phyloP scores from a whole-genome alignment of 2,797 vertebrate genomes.

The Moxostoma hubbsi region DNA sequence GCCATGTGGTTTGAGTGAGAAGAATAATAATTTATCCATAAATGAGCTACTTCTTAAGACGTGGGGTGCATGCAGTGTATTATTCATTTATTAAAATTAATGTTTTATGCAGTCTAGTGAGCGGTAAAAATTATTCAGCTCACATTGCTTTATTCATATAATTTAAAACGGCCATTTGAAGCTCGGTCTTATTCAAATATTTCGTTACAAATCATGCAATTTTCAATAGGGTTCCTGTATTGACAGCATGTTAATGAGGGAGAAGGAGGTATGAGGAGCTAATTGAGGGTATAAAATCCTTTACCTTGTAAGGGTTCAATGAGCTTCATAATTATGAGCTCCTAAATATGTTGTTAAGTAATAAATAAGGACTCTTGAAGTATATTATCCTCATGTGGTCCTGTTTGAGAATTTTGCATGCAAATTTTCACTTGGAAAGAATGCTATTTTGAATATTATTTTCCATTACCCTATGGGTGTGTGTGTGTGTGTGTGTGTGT shows the following conservation, averaged over 20 bases:
- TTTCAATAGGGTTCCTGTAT: constrained; percentile 39
- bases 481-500: neutral
- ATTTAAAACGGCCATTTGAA: constrained; percentile 52
- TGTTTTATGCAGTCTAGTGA: constrained; percentile 53
- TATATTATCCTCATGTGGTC: neutral
- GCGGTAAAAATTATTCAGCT: constrained; percentile 54
- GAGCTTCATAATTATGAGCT: neutral
- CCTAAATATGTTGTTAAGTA: neutral
- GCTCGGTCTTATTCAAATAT: constrained; percentile 50
- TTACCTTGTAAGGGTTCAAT: neutral
- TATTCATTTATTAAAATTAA: constrained; percentile 59
- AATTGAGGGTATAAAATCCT: constrained; percentile 11
- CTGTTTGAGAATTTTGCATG: neutral
- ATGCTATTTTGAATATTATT: constrained; percentile 21
- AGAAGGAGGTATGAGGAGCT: neutral
- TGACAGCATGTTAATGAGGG: constrained; percentile 39
- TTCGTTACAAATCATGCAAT: constrained; percentile 52
- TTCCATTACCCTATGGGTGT: constrained; percentile 25
- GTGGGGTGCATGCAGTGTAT: constrained; percentile 37
- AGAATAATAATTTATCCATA: constrained; percentile 50
- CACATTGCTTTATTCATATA: constrained; percentile 51
- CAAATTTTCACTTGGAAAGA: neutral
- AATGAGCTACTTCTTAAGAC: constrained; percentile 40
- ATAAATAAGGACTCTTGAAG: neutral
- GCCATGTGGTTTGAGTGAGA: constrained; percentile 18